These are phyloP conservation scores for Amyelois transitella DNA, from an alignment of 1,140 invertebrate species.

Conservation along the genomic window DNA sequence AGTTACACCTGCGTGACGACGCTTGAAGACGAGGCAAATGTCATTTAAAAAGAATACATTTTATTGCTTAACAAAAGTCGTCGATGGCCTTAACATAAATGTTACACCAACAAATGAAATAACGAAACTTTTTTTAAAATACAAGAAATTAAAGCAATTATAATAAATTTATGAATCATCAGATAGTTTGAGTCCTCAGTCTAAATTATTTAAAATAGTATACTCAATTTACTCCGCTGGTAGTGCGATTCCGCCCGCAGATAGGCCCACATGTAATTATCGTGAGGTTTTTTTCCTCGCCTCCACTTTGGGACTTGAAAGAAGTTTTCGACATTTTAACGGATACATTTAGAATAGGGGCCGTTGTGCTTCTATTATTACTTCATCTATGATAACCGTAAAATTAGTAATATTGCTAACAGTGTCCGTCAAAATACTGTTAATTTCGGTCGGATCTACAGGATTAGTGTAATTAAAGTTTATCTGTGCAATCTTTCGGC, in stretches of 20 bases:
- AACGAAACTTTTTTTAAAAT: background rate
- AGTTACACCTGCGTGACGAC: slow-evolving; percentile 9
- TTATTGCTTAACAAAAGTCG: background rate
- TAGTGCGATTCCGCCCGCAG: slow-evolving; percentile 27
- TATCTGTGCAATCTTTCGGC: background rate
- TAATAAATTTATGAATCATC: slow-evolving; percentile 13
- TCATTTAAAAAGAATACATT: background rate
- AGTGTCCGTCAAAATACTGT: background rate
- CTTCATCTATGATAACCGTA: slow-evolving; percentile 25
- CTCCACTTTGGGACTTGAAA: slow-evolving; percentile 15
- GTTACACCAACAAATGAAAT: background rate
- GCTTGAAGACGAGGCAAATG: background rate
- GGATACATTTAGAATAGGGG: slow-evolving; percentile 23
- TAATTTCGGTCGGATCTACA: background rate
- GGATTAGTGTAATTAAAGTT: background rate
- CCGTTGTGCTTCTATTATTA: slow-evolving; percentile 20
- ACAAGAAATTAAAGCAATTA: slow-evolving; percentile 2
- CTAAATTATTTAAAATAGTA: slow-evolving; percentile 47
- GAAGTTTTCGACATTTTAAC: slow-evolving; percentile 35
- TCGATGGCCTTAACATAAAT: background rate
- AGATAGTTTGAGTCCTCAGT: slow-evolving; percentile 22
- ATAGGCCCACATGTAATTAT: slow-evolving; percentile 53
- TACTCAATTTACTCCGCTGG: slow-evolving; percentile 37
- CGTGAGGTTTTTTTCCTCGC: slow-evolving; percentile 24
- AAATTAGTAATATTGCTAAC: slow-evolving; percentile 23